Evolutionary conservation across 1,140 invertebrate genomes (phyloP).

Genomic region (Hirudo medicinalis): DNA sequence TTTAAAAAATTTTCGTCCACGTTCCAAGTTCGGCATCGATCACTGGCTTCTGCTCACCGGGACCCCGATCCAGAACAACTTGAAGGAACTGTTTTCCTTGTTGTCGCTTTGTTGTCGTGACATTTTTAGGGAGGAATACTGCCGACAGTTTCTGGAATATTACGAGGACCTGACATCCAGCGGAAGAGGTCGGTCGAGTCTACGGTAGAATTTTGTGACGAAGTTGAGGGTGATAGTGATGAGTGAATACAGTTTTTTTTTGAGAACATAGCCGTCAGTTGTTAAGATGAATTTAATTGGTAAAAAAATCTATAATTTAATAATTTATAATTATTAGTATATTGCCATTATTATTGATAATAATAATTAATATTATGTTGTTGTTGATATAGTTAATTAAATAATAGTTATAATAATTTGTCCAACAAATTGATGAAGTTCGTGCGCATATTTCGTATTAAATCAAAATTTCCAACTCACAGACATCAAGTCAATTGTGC

Average conservation of each 20-base stretch:
- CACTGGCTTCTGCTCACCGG: constrained; percentile 85
- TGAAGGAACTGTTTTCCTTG: constrained; percentile 87
- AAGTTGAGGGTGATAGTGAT: too few relatives aligned
- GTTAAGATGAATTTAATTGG: not conserved
- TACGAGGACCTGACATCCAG: too few relatives aligned
- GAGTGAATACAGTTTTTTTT: too few relatives aligned
- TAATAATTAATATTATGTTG: constrained; percentile 11
- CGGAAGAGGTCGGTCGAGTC: too few relatives aligned
- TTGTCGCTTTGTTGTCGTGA: constrained; percentile 88
- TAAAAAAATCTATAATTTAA: not conserved
- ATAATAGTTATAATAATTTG: constrained; percentile 25
- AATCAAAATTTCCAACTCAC: too few relatives aligned
- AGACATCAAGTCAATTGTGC: constrained; percentile 30
- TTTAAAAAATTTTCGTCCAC: constrained; percentile 18
- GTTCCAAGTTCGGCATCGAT: constrained; percentile 67
- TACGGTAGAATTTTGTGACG: too few relatives aligned
- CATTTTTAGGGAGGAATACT: constrained; percentile 47
- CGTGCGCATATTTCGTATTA: too few relatives aligned
- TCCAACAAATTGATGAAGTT: too few relatives aligned
- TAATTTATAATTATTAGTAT: not conserved
- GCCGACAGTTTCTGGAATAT: too few relatives aligned
- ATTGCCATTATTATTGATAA: not conserved
- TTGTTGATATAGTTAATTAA: not conserved
- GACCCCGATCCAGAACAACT: constrained; percentile 95
- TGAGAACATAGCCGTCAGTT: too few relatives aligned